Percentiles rank a stretch among this genome's conserved stretches.
Evolutionary conservation across 2,797 vertebrate species (phyloP).

Genomic region (Lacerta viridis): DNA sequence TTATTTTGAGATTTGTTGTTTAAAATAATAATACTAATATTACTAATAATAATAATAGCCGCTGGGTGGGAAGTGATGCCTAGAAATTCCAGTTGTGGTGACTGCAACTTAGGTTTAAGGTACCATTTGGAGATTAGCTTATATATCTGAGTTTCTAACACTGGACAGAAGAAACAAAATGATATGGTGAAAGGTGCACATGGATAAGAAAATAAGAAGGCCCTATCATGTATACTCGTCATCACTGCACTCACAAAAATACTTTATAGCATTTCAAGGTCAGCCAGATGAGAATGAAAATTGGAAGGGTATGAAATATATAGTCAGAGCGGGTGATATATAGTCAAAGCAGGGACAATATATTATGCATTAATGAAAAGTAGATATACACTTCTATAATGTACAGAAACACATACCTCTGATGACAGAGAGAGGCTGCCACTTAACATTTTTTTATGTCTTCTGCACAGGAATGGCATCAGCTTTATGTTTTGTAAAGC

Average conservation of each 20-base stretch:
- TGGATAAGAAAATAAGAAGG: neutral
- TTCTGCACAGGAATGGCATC: neutral
- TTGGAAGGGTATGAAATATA: neutral
- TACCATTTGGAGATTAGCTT: no score
- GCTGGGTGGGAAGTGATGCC: no score
- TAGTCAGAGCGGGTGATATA: neutral
- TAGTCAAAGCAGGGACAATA: neutral
- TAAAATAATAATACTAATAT: no score
- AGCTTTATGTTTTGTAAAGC: constrained; percentile 21
- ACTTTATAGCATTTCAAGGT: neutral
- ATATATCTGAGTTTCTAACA: no score
- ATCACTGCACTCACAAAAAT: neutral
- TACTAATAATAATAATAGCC: no score
- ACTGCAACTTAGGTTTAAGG: no score
- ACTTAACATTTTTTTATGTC: constrained; percentile 6
- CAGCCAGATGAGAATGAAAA: neutral
- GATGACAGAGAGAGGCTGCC: neutral
- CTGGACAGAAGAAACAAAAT: neutral
- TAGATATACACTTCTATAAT: constrained; percentile 1
- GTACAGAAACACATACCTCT: neutral
- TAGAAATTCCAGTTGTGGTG: no score
- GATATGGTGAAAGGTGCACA: neutral
- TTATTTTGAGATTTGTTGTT: no score
- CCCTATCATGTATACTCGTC: neutral
- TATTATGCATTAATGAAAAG: neutral